Base-by-base conservation (phyloP, 2,888 invertebrate genomes). In the Orthosia incerta region DNA sequence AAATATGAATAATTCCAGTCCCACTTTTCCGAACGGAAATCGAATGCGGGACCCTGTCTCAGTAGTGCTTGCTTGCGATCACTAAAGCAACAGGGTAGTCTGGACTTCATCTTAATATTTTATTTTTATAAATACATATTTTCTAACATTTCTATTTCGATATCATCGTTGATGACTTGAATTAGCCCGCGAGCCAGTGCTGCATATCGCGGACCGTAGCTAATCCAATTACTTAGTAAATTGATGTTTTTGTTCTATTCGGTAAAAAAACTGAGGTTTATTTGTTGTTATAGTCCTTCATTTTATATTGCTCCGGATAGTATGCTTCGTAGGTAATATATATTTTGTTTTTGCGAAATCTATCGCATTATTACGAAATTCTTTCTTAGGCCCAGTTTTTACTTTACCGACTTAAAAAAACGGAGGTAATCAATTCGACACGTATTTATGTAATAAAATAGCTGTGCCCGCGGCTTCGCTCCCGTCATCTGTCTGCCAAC, bases 161-260 rank as follows among this genome's bases (percentile, higher is more conserved):
- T 69, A 15, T 45, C 50, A 45, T 18, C 4, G 4, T 31, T 31
- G n/a, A 9, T 45, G n/a, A 31, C 20, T 55, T 45, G 77, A 79
- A 79, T 64, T 18, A 26, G 13, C 62, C 60, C 2, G 45, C 57
- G 15, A 53, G 7, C 45, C 7, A 62, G 20, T 7, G 13, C 4
- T 64, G 57, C 57, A 39, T 45, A 20, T 26, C 50, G 56, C 68
- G 23, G 26, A 31, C 20, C 13, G 31, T 50, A 39, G 26, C 16
- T 26, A 20, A 60, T 71, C 16, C 63, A 74, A 76, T 76, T 72
- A 84, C 67, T 62, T 72, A 84, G 69, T 62, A 62, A 70, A 82
- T 72, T 64, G 39, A 51, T 63, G 23, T 50, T 67, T 74, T 73
- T 59, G 23, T 39, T 64, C 12, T 60, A 68, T 13, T 23, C 4